These are phyloP conservation scores for Pterostichus niger DNA, from an alignment of 2,888 invertebrate species.

Conservation along the genomic window DNA sequence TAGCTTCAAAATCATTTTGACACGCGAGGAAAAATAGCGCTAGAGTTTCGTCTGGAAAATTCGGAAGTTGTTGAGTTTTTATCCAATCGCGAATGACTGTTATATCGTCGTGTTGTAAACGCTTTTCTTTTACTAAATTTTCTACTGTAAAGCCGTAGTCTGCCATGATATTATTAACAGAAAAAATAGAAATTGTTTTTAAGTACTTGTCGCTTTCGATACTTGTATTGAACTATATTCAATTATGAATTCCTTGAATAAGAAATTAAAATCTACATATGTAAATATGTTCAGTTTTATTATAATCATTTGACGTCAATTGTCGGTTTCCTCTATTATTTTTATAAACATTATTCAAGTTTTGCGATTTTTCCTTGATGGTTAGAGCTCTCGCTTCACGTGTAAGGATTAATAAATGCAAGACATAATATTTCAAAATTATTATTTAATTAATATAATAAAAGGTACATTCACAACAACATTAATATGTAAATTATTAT, in stretches of 20 bases:
- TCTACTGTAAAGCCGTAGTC: slow-evolving; percentile 70
- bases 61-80: slow-evolving; percentile 71
- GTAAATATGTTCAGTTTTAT: not conserved
- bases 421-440: no score
- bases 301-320: slow-evolving; percentile 10
- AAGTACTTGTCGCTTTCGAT: not conserved
- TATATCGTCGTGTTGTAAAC: slow-evolving; percentile 71
- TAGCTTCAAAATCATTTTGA: slow-evolving; percentile 79
- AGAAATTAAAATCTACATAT: slow-evolving; percentile 14
- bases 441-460: no score
- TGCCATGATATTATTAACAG: slow-evolving; percentile 7
- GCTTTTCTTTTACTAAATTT: slow-evolving; percentile 71
- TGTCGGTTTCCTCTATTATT: no score
- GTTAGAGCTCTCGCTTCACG: no score
- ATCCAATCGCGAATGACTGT: slow-evolving; percentile 72
- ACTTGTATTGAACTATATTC: not conserved
- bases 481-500: no score
- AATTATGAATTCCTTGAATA: slow-evolving; percentile 28
- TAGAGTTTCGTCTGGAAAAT: slow-evolving; percentile 67
- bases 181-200: no score
- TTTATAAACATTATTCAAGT: no score
- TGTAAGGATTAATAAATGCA: no score
- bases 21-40: slow-evolving; percentile 61
- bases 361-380: no score
- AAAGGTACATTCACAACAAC: no score